Evolutionary conservation across 2,797 vertebrate species (phyloP), one percentile per base, ranked within the genome.

Genomic region (Macroramphosus scolopax): DNA sequence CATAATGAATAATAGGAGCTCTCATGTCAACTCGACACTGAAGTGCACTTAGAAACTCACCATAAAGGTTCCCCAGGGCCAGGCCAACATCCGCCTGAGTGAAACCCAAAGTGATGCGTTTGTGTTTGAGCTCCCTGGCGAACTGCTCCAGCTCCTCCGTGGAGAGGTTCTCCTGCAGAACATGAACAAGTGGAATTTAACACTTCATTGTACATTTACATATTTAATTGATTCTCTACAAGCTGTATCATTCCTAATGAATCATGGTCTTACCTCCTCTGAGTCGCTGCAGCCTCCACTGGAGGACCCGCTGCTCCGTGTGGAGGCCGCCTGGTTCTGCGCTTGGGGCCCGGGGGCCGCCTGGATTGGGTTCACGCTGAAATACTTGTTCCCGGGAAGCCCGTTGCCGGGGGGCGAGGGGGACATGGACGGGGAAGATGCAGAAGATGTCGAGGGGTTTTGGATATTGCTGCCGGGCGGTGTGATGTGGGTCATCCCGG

Each of bases 41-140:
- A n/a, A n/a, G n/a, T n/a, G n/a, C n/a, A n/a, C n/a, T n/a, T n/a
- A n/a, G n/a, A 6, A 10, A 32, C 86, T 66, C 68, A 92, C 92
- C 91, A 47, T 90, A 92, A 4, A 92, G 81, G 41, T 91, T 86
- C 0, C 90, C 91, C 22, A 93, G 68, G 4, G 91, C 90, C 12
- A 90, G 80, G 4, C 91, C 91, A 6, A 93, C 90, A 38, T 93
- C 92, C 2, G 90, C 90, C 39, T 93, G 92, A 0, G 92, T 93
- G 47, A 91, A 93, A 5, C 92, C 92, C 42, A 92, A 34, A 0
- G 91, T 91, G 8, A 92, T 91, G 37, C 91, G 87, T 44, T 92
- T 93, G 67, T 91, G 89, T 38, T 93, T 93, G 18, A 93, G 77
- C 35, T 90, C 89, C 48, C 90, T 92, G 1, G 90, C 90, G 8